Conservation (phyloP, 1,140 invertebrate genomes). For the Tetramorium simillimum region DNA sequence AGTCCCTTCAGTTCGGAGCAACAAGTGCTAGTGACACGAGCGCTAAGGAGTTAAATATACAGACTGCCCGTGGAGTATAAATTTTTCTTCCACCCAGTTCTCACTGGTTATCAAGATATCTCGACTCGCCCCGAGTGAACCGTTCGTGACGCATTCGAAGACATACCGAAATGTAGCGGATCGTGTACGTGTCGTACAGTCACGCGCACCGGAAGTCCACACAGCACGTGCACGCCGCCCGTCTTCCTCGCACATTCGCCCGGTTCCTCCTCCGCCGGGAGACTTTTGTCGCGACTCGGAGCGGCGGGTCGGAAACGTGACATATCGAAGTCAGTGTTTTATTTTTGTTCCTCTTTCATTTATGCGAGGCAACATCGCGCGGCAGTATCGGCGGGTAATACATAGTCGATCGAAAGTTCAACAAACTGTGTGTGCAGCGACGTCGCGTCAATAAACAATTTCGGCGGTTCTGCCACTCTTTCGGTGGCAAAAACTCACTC, state of each 20-base stretch:
- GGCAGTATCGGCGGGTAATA: not conserved
- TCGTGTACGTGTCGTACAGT: not conserved
- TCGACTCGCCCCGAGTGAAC: not conserved
- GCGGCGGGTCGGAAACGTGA: slow-evolving; percentile 60
- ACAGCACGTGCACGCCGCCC: not conserved
- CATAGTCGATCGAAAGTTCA: slow-evolving; percentile 33
- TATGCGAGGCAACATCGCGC: slow-evolving; percentile 16
- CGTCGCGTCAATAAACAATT: slow-evolving; percentile 43
- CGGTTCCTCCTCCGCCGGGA: not conserved
- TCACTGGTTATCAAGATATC: not conserved
- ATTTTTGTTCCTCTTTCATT: slow-evolving; percentile 44
- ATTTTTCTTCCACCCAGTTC: not conserved
- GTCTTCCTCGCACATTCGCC: not conserved
- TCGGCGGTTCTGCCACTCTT: not conserved
- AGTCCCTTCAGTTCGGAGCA: not conserved
- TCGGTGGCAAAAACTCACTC: not conserved
- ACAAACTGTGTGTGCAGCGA: slow-evolving; percentile 14
- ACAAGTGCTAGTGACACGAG: slow-evolving; percentile 32
- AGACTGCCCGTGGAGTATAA: not conserved
- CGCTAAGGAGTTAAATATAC: slow-evolving; percentile 27
- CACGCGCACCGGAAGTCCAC: not conserved
- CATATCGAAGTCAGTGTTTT: slow-evolving; percentile 62
- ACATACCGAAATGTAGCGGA: not conserved
- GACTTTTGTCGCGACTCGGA: slow-evolving; percentile 51
- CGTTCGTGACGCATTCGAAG: not conserved